Evolutionary conservation across 2,888 invertebrate species (phyloP), one percentile per base, ranked within the genome.

Genomic region (Ophion costatus): DNA sequence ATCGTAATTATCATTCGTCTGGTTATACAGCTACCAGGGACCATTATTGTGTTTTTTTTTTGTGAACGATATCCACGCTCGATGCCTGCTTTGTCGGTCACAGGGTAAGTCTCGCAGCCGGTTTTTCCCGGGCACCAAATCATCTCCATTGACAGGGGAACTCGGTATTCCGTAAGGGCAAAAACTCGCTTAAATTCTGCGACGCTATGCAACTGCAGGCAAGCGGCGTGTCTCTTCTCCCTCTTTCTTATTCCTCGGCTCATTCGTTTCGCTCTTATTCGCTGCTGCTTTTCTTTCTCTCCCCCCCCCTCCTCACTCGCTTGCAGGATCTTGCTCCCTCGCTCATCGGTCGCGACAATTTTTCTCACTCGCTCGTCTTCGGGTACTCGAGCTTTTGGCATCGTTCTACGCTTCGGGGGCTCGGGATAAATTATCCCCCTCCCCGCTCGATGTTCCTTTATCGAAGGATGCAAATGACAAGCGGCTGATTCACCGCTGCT

Each of bases 151-250:
- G 92, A 92, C 91, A 91, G 90, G 88, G 87, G 24, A 75, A 84
- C 88, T 81, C 87, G 88, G 59, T 64, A 76, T 91, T 89, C 88
- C 74, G 71, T 17, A 57, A 17, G 56, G 78, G 88, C 89, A 92
- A 92, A 92, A 92, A 92, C 91, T 91, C 89, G 90, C 90, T 91
- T 90, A 90, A 91, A 92, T 91, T 92, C 89, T 89, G 89, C 90
- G 88, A 88, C 89, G 87, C 89, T 82, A 87, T 82, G 64, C 79
- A 71, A 77, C 75, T 14, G 70, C 45, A 71, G 70, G 1, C 78
- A 67, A 69, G 61, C 57, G 64, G 59, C 82, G 56, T 57, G 61
- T 84, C 73, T 79, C 70, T 38, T 79, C 64, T 61, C 42, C 75
- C 45, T 76, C 78, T 84, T 56, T 42, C 61, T 67, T 51, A 51